Conservation (phyloP, 1,140 invertebrate genomes). For the Pomacea maculata region DNA sequence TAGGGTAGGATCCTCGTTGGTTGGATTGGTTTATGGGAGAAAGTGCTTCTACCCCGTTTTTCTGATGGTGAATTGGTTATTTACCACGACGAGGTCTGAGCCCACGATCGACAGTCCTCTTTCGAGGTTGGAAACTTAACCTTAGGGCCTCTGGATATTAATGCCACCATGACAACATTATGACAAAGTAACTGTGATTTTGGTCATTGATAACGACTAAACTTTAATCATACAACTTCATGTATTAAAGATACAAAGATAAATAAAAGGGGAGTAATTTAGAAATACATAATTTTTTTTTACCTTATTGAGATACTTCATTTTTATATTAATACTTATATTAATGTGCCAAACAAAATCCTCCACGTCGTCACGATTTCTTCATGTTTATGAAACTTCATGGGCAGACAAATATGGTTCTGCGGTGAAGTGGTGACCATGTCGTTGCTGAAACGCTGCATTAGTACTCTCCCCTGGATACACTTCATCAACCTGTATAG, state of each 20-base stretch:
- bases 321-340: not conserved
- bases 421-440: slow-evolving; percentile 68
- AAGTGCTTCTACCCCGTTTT: too few species aligned
- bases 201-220: too few species aligned
- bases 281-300: not conserved
- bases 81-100: not conserved
- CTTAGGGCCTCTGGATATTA: too few species aligned
- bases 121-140: too few species aligned
- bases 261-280: not conserved
- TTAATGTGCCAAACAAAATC: too few species aligned
- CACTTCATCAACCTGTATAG: slow-evolving; percentile 66
- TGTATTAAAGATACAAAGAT: not conserved
- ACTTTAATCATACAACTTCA: too few species aligned
- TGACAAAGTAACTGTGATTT: too few species aligned
- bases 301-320: not conserved
- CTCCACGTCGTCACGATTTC: not conserved
- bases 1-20: too few species aligned
- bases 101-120: too few species aligned
- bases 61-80: not conserved
- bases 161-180: too few species aligned
- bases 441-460: slow-evolving; percentile 60
- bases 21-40: too few species aligned
- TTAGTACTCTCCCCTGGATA: slow-evolving; percentile 61
- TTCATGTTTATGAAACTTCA: not conserved
- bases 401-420: slow-evolving; percentile 63